Evolutionary conservation across 2,113 vertebrate genomes (phyloP), one percentile per base, ranked within the genome.

Genomic region (Pantherophis guttatus): DNA sequence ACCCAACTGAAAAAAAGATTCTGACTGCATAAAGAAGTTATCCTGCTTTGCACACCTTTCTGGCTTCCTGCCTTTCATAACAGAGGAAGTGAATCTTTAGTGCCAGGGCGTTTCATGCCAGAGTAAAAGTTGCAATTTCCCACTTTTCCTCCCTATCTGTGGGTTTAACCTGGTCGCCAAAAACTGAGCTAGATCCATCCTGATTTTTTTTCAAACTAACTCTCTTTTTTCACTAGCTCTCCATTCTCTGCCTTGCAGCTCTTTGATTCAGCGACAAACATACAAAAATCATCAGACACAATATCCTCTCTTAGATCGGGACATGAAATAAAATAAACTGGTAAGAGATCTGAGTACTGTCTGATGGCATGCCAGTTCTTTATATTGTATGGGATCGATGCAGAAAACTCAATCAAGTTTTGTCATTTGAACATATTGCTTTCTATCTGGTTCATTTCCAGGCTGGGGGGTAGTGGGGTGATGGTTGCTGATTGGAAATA

Each of bases 341-440:
- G 70, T 39, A 26, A 53, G 29, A 52, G 58, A 57, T 58, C 53
- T 10, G 88, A 24, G 53, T 15, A 1, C 39, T 7, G 57, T 52
- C 29, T 85, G 39, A 86, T 75, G 50, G 44, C 88, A 26, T 21
- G 53, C 5, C 29, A 11, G 23, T 33, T 59, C 23, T 23, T 55
- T 55, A 24, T 13, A 26, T n/a, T 23, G 13, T 75, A 75, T 75
- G 59, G 39, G 53, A 55, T 24, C 52, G 4, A 17, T 10, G 70
- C 70, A 57, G 90, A 81, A 91, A 81, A 88, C 90, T 58, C 52
- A 91, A 93, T 91, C 86, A 50, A 86, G 52, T 86, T 55, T 91
- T 91, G 59, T 81, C 90, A 88, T 58, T 93, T 81, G 59, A 58
- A 81, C 86, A 93, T 52, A 88, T 88, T 91, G 86, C 93, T 88